phyloP scores from a whole-genome alignment of 2,113 vertebrate genomes.

The Phyllopteryx taeniolatus region DNA sequence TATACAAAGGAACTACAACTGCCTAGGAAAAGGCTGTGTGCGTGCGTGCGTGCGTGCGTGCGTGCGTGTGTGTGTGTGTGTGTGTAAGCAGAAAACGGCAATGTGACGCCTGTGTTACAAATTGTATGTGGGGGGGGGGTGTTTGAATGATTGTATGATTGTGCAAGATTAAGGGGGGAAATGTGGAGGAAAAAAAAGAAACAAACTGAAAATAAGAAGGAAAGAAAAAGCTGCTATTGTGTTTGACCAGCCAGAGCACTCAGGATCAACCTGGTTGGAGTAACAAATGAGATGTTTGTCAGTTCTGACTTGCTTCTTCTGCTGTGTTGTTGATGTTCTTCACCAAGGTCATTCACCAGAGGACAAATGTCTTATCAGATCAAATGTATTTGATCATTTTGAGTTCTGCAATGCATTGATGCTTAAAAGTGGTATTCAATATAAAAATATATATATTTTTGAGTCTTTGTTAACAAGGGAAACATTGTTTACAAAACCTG shows the following conservation, averaged over 20 bases:
- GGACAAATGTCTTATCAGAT: constrained; percentile 33
- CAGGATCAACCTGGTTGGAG: constrained; percentile 64
- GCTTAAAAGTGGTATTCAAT: constrained; percentile 29
- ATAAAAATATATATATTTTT: constrained; percentile 22
- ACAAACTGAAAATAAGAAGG: constrained; percentile 12
- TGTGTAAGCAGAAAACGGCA: constrained; percentile 19
- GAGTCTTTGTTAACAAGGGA: constrained; percentile 72
- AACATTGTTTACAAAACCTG: constrained; percentile 73
- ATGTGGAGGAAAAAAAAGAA: constrained; percentile 46
- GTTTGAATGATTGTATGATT: constrained; percentile 32
- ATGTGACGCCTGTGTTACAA: constrained; percentile 62
- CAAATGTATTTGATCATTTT: constrained; percentile 35
- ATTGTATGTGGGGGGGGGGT: constrained; percentile 6
- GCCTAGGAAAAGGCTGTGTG: constrained; percentile 68
- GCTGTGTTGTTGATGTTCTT: neutral
- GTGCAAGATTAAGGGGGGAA: constrained; percentile 20
- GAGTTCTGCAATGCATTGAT: constrained; percentile 34
- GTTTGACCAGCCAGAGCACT: constrained; percentile 62
- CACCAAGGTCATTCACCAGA: constrained; percentile 16
- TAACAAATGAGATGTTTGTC: constrained; percentile 27
- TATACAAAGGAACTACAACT: constrained; percentile 71
- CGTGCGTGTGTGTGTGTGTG: constrained; percentile 37
- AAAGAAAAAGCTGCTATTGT: constrained; percentile 73
- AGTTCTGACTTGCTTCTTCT: neutral
- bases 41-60: constrained; percentile 15